phyloP scores from a whole-genome alignment of 2,113 vertebrate species.

The Sterrhoptilus dennistouni region DNA sequence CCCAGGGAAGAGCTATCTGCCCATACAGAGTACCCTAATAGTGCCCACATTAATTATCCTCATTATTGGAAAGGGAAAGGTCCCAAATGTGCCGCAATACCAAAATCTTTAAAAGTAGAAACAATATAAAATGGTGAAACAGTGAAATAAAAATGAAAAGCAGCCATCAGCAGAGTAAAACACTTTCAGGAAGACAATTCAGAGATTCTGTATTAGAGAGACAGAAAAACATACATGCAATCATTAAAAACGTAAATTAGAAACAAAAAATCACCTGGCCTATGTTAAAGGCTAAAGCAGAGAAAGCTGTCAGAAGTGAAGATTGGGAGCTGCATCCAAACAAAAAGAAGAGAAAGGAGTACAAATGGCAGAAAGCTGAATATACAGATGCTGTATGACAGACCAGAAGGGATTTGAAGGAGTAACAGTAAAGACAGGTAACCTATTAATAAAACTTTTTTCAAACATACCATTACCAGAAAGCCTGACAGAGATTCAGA shows the following conservation, averaged over 20 bases:
- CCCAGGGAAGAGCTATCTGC: neutral
- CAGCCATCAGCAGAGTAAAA: neutral
- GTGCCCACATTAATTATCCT: neutral
- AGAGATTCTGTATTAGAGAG: neutral
- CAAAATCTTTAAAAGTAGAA: neutral
- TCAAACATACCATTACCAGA: slow-evolving; percentile 19
- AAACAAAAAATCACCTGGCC: neutral
- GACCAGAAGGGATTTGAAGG: slow-evolving; percentile 22
- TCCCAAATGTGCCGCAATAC: neutral
- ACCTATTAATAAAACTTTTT: slow-evolving; percentile 32
- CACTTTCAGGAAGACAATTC: neutral
- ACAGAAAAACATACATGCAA: neutral
- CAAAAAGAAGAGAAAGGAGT: neutral
- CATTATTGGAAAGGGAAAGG: neutral
- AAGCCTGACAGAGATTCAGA: slow-evolving; percentile 35
- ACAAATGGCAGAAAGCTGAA: neutral
- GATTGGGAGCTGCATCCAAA: neutral
- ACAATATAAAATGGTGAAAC: neutral
- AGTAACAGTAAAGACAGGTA: slow-evolving; percentile 26
- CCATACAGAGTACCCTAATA: neutral
- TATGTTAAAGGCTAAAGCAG: neutral
- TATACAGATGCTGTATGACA: neutral
- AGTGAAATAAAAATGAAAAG: neutral
- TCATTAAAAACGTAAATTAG: neutral
- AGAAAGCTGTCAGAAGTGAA: neutral